Conservation (phyloP, 2,888 invertebrate genomes). For the Aphidoletes aphidimyza region DNA sequence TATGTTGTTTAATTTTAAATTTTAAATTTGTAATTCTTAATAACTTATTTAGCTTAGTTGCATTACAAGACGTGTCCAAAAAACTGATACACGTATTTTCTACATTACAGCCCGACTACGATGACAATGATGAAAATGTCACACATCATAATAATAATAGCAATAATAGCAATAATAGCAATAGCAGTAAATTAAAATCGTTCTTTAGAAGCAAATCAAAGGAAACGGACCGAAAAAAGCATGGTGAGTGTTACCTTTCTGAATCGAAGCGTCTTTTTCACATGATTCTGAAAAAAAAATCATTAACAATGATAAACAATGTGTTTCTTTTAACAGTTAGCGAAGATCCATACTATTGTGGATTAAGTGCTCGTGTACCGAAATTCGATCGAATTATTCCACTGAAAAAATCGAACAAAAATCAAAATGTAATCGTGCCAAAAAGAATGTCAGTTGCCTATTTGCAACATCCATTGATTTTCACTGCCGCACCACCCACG, state of each 20-base stretch:
- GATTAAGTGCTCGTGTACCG: conserved; percentile 89
- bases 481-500: background rate
- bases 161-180: background rate
- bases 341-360: conserved; percentile 97
- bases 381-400: conserved; percentile 85
- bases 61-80: no score
- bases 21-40: no score
- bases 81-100: background rate
- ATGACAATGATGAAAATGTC: conserved; percentile 65
- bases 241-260: no score
- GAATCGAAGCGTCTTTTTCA: no score
- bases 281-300: no score
- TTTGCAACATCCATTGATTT: conserved; percentile 65
- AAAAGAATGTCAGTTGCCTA: conserved; percentile 78
- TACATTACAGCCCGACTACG: conserved; percentile 69
- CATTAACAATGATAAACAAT: no score
- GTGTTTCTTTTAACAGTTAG: conserved; percentile 61
- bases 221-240: conserved; percentile 68
- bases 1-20: background rate
- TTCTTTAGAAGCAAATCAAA: conserved; percentile 56
- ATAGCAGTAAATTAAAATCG: conserved; percentile 60
- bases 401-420: conserved; percentile 65
- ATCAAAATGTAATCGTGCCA: conserved; percentile 62
- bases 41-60: no score
- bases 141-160: conserved; percentile 7